These are phyloP conservation scores for Drosophila nr. medialis DNA, from an alignment of 2,888 invertebrate genomes.

Conservation along the genomic window DNA sequence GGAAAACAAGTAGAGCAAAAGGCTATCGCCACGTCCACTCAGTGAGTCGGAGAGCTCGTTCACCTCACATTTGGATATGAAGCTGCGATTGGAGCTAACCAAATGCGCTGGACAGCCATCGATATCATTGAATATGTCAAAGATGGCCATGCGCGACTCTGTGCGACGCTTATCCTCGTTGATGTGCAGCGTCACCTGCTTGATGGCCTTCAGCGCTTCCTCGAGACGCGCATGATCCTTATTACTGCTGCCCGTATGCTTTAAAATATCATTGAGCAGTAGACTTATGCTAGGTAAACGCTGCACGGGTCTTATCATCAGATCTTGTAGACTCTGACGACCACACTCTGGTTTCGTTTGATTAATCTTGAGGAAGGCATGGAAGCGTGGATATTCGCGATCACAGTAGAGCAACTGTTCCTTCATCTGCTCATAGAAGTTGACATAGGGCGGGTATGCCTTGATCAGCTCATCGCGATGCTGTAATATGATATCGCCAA, in stretches of 20 bases:
- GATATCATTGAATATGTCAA: conserved; percentile 99
- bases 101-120: conserved; percentile 98
- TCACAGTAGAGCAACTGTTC: conserved; percentile 96
- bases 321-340: conserved; percentile 96
- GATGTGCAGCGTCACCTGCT: conserved; percentile 97
- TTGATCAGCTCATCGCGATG: conserved; percentile 95
- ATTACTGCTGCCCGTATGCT: conserved; percentile 95
- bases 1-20: conserved; percentile 96
- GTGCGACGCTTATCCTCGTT: conserved; percentile 99
- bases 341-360: conserved; percentile 98
- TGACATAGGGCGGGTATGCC: conserved; percentile 98
- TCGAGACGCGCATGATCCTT: conserved; percentile 94
- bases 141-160: conserved; percentile 97
- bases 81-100: conserved; percentile 96
- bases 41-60: conserved; percentile 93
- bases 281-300: conserved; percentile 98
- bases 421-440: conserved; percentile 98
- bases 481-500: conserved; percentile 94
- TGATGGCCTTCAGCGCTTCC: conserved; percentile 93
- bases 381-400: conserved; percentile 96
- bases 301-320: conserved; percentile 98
- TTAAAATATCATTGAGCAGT: conserved; percentile 96
- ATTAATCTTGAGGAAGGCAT: conserved; percentile 98
- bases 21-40: conserved; percentile 93
- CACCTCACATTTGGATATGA: conserved; percentile 94